Evolutionary conservation across 2,113 vertebrate species (phyloP).

Genomic region (Isurus oxyrinchus): DNA sequence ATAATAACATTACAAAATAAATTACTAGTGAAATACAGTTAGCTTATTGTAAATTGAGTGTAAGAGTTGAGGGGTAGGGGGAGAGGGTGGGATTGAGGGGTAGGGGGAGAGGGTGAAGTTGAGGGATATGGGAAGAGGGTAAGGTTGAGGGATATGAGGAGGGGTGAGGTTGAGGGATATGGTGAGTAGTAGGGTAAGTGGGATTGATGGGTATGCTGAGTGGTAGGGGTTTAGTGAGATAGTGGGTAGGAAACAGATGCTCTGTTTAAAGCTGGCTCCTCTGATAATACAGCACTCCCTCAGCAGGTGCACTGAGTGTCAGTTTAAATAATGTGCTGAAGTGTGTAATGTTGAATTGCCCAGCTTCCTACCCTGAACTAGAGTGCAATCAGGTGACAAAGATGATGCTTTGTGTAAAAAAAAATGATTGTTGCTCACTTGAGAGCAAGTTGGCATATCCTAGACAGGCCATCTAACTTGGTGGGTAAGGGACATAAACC

Average conservation of each 20-base stretch:
- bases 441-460: background rate
- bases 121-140: too few relatives aligned
- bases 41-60: background rate
- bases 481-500: background rate
- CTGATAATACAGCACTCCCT: too few relatives aligned
- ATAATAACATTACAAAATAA: background rate
- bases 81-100: too few relatives aligned
- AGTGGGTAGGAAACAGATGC: background rate
- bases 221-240: too few relatives aligned
- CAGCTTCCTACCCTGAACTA: background rate
- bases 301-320: too few relatives aligned
- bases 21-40: background rate
- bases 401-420: background rate
- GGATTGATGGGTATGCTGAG: background rate
- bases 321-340: background rate
- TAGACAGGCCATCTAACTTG: background rate
- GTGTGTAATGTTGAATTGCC: background rate
- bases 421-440: background rate
- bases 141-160: too few relatives aligned
- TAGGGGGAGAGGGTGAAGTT: too few relatives aligned
- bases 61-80: too few relatives aligned
- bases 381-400: background rate
- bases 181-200: too few relatives aligned
- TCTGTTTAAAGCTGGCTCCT: too few relatives aligned
- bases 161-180: too few relatives aligned